Conservation (phyloP, 2,113 vertebrate genomes). For the zebrafish (Danio rerio) region DNA sequence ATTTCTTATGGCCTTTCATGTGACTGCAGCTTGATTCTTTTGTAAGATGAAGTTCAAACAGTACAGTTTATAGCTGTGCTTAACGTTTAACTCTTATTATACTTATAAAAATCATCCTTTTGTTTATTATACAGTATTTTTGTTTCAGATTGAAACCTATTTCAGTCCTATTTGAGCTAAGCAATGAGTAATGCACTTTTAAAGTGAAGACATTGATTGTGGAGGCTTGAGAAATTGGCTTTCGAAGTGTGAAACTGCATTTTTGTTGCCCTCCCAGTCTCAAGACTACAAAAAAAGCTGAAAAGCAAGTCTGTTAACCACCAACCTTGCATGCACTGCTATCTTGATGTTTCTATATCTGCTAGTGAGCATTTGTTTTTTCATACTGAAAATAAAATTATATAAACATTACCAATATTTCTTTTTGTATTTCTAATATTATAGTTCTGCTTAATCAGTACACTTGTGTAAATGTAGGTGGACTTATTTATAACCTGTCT, state of each 20-base stretch:
- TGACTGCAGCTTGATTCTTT: conserved; percentile 39
- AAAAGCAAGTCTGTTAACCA: background rate
- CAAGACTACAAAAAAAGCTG: conserved; percentile 8
- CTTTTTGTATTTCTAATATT: background rate
- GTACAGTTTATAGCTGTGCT: background rate
- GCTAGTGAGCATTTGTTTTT: background rate
- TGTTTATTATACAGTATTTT: background rate
- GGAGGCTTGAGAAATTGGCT: background rate
- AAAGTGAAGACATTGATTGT: conserved; percentile 12
- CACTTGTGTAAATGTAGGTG: background rate
- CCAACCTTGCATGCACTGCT: background rate
- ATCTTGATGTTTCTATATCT: background rate
- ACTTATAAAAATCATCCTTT: background rate
- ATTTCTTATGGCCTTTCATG: conserved; percentile 47
- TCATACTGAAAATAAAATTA: background rate
- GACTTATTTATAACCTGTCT: background rate
- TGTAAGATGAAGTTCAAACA: background rate
- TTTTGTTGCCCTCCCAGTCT: background rate
- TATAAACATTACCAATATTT: background rate
- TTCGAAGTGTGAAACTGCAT: background rate
- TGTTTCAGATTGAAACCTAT: too few relatives aligned
- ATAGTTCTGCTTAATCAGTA: background rate
- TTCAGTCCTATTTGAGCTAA: background rate
- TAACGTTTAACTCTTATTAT: conserved; percentile 43
- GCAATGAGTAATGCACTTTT: conserved; percentile 22